Percentiles rank a stretch among this genome's conserved stretches.
Evolutionary conservation across 2,888 invertebrate genomes (phyloP).

Genomic region (Chromoteleia sp.): DNA sequence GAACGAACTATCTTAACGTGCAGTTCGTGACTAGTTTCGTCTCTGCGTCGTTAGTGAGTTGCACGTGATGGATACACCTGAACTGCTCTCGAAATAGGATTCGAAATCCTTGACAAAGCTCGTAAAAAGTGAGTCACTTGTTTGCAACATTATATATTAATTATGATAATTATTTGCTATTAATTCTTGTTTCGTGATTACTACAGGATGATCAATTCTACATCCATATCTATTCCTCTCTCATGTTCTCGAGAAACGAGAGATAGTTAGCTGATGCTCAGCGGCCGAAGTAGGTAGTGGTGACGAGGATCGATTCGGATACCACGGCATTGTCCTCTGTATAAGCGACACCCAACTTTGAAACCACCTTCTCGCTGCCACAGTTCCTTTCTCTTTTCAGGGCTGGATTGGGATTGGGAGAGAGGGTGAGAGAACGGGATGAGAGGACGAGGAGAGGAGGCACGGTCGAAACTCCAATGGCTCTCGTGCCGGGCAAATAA

Average conservation of each 20-base stretch:
- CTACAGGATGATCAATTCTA: conserved; percentile 9
- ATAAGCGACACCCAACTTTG: conserved; percentile 69
- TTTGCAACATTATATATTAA: not conserved
- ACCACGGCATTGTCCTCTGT: conserved; percentile 78
- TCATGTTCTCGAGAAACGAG: conserved; percentile 33
- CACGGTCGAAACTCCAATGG: conserved; percentile 5
- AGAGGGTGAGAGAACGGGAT: not conserved
- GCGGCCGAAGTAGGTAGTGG: conserved; percentile 65
- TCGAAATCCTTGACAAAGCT: not conserved
- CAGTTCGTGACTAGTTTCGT: conserved; percentile 45
- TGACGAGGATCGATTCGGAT: conserved; percentile 78
- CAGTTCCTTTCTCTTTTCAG: conserved; percentile 39
- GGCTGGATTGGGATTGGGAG: not conserved
- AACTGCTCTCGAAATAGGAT: conserved; percentile 12
- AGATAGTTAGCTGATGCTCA: conserved; percentile 65
- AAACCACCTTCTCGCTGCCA: conserved; percentile 55
- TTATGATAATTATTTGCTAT: not conserved
- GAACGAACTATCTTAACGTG: conserved; percentile 25
- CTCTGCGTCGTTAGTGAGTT: conserved; percentile 7
- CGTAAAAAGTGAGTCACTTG: conserved; percentile 12
- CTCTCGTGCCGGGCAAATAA: conserved; percentile 39
- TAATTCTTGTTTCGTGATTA: conserved; percentile 7
- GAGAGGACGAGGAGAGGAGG: conserved; percentile 1
- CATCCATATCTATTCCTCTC: not conserved
- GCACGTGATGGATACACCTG: not conserved